These are phyloP conservation scores for Brachyhypopomus occidentalis DNA, from an alignment of 2,113 vertebrate genomes.

Conservation along the genomic window DNA sequence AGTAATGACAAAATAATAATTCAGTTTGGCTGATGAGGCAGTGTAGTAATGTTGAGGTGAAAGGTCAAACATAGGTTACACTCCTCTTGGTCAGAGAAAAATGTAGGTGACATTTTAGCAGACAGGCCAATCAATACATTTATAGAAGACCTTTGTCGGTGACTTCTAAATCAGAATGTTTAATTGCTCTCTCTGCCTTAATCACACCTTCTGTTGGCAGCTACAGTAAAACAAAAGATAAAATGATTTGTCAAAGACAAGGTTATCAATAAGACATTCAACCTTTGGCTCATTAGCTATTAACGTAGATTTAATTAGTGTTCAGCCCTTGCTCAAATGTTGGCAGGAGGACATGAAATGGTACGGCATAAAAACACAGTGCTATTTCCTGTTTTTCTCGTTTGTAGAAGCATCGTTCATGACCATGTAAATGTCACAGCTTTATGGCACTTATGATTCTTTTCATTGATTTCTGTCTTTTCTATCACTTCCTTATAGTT, in stretches of 20 bases:
- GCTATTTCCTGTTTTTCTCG: neutral
- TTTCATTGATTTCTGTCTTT: neutral
- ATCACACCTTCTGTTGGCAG: slow-evolving; percentile 8
- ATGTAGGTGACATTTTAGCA: neutral
- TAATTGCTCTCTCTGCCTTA: slow-evolving; percentile 1
- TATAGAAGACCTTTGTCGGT: slow-evolving; percentile 20
- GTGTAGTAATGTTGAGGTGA: neutral
- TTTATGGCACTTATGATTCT: neutral
- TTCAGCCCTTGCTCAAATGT: neutral
- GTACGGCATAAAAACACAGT: neutral
- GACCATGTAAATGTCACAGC: neutral
- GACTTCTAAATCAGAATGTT: slow-evolving; percentile 23
- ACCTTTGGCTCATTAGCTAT: neutral
- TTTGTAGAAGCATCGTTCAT: neutral
- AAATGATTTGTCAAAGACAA: neutral
- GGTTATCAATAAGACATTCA: neutral
- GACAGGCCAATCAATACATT: slow-evolving; percentile 6
- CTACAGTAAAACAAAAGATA: neutral
- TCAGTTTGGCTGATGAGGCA: too few species aligned
- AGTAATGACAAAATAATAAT: neutral
- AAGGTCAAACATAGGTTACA: slow-evolving; percentile 1
- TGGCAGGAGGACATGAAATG: neutral
- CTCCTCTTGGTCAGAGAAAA: neutral
- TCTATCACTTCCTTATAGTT: too few species aligned
- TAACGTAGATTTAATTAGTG: neutral